Percentiles rank a stretch among this genome's conserved stretches.
phyloP scores from a whole-genome alignment of 2,888 invertebrate species.

The Erebia palarica region DNA sequence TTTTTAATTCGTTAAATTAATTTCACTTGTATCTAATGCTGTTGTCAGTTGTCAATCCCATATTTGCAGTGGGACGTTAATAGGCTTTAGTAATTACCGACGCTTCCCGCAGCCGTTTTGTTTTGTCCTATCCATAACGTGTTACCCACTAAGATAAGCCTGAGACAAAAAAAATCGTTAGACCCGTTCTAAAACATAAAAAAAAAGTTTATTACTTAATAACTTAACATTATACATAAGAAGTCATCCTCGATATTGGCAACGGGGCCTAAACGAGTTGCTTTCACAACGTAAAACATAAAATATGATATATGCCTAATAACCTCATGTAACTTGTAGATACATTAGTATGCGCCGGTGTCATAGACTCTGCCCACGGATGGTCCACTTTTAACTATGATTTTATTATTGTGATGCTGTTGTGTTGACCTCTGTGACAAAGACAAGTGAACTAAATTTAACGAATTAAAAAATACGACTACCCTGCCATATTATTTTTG shows the following conservation, averaged over 20 bases:
- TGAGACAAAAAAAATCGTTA: background rate
- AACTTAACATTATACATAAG: slow-evolving; percentile 2
- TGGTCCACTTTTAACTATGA: slow-evolving; percentile 26
- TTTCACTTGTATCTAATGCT: too few relatives aligned
- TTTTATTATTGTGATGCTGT: background rate
- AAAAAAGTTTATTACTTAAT: slow-evolving; percentile 3
- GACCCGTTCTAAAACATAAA: background rate
- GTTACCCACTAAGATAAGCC: background rate
- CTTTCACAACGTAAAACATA: slow-evolving; percentile 26
- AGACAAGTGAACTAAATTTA: too few relatives aligned
- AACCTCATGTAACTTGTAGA: slow-evolving; percentile 12
- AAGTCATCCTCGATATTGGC: slow-evolving; percentile 15
- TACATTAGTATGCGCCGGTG: slow-evolving; percentile 29
- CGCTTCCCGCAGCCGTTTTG: too few relatives aligned
- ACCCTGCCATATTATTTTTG: too few relatives aligned
- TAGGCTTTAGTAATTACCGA: too few relatives aligned
- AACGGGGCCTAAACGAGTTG: slow-evolving; percentile 12
- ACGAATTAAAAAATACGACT: too few relatives aligned
- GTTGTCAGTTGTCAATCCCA: too few relatives aligned
- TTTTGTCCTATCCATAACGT: too few relatives aligned
- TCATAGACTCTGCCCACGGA: slow-evolving; percentile 29
- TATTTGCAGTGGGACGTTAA: too few relatives aligned
- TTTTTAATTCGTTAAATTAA: too few relatives aligned
- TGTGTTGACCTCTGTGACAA: background rate
- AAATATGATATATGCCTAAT: slow-evolving; percentile 24